Evolutionary conservation across 2,797 vertebrate species (phyloP), one percentile per base, ranked within the genome.

Genomic region (Lagocephalus sceleratus): DNA sequence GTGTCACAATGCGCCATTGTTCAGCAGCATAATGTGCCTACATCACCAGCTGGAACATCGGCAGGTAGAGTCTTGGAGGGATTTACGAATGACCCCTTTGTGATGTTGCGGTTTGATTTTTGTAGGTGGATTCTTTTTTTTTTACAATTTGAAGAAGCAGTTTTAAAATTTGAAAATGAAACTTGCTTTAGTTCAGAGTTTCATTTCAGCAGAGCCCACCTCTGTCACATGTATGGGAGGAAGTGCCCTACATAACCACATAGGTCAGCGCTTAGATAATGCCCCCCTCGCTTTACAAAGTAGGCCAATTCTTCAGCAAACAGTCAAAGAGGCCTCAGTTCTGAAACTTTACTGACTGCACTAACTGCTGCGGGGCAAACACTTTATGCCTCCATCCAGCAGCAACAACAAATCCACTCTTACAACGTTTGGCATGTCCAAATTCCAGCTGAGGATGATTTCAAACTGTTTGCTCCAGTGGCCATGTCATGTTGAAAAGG

Each of bases 391-490:
- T 2, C 26, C 26, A 14, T 25, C 23, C 23, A 25, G 23, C 23
- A 35, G 10, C 32, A 14, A 3, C 32, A 35, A 14, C 32, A 35
- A 35, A 35, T 2, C 11, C 32, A 35, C 32, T 3, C 60, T 2
- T 19, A 44, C 2, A 57, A 47, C 29, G 62, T 59, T 59, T 52
- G 44, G 57, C 60, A 48, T 7, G 54, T 63, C 15, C 59, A 54
- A 70, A 71, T 57, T 63, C 45, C 53, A 45, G 52, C 23, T 4
- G 2, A 21, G 38, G 12, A 16, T 4, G 7, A 7, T n/a, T 21
- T 4, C 2, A 51, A 42, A 66, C 51, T 54, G 66, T 73, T 75
- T 74, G 57, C 25, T 16, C 7, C 4, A 29, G 11, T 22, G 44
- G n/a, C n/a, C n/a, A n/a, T 1, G 32, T 25, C 5, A 25, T 10